Evolutionary conservation across 2,113 vertebrate genomes (phyloP), one percentile per base, ranked within the genome.

Genomic region (Paratilapia polleni): DNA sequence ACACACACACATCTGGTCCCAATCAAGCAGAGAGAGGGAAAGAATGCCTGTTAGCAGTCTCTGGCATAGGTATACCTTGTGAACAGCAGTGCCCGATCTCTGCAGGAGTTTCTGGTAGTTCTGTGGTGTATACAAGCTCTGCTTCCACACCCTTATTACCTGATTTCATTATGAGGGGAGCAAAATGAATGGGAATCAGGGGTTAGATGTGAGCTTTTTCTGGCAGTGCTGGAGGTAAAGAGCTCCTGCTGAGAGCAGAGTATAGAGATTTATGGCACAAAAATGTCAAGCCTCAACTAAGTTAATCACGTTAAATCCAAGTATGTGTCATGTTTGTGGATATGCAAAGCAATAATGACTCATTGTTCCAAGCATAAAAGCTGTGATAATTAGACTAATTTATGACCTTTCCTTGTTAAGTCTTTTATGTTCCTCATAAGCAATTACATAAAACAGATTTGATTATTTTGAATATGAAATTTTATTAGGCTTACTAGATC

Each of bases 1-100:
- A 89, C 77, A 60, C 84, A 87, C 89, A 81, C 89, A 93, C 95
- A 95, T 94, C 91, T 95, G 95, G 84, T 85, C 81, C 83, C 68
- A 92, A 94, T 95, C 86, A 92, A 6, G 47, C 24, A 6, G 14
- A 73, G 61, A 78, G 87, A 43, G 78, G 63, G 47, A 56, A 75
- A 80, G 81, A 80, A 88, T 54, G 92, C 91, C 85, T 86, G 90
- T 94, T 94, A 94, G 94, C 89, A 66, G 81, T 20, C 76, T 84
- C 68, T 90, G 93, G 93, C 93, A 82, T 26, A 78, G 89, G 84
- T 88, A 22, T 43, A 17, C 63, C 49, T 34, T 56, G 75, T 76
- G 83, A 92, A 77, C 70, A 87, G 74, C 68, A 14, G 66, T 77
- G 62, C 87, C 77, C 81, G 81, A 41, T 85, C 91, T 89, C 87